These are phyloP conservation scores for Murina feae DNA, from an alignment of 2,113 vertebrate species.

Conservation along the genomic window DNA sequence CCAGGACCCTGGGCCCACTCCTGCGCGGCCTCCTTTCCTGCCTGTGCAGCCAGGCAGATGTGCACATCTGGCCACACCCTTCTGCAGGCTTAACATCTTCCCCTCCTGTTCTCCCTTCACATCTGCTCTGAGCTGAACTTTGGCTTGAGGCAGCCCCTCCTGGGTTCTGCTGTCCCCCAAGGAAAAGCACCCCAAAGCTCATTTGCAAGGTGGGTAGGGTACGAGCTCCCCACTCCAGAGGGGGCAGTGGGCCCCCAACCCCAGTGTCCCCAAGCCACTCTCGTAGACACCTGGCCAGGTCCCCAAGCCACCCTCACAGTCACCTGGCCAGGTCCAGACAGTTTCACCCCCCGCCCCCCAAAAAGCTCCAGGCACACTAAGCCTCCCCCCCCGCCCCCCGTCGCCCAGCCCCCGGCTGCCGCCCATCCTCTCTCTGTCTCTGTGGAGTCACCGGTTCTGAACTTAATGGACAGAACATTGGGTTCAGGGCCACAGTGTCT, in stretches of 20 bases:
- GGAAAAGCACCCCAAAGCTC: not conserved
- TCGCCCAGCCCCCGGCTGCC: not conserved
- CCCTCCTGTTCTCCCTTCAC: not conserved
- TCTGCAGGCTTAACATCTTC: not conserved
- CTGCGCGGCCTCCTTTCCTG: not conserved
- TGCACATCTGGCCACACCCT: not conserved
- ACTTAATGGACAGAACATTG: rapidly evolving
- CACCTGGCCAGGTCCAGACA: no score
- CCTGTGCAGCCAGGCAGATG: not conserved
- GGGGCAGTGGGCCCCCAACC: rapidly evolving
- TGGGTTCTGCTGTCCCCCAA: not conserved
- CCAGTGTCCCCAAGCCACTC: not conserved
- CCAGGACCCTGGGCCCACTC: rapidly evolving
- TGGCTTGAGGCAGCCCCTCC: rapidly evolving
- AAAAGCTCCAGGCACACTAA: rapidly evolving
- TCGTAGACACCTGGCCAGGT: not conserved
- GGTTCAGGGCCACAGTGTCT: rapidly evolving
- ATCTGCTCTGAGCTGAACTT: not conserved
- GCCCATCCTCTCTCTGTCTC: rapidly evolving
- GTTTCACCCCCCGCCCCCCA: no score
- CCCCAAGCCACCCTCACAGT: not conserved
- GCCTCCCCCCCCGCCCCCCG: rapidly evolving
- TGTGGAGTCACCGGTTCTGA: not conserved
- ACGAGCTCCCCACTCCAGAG: rapidly evolving
- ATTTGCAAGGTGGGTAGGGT: no score